phyloP scores from a whole-genome alignment of 2,888 invertebrate genomes.

The Linyphia triangularis region DNA sequence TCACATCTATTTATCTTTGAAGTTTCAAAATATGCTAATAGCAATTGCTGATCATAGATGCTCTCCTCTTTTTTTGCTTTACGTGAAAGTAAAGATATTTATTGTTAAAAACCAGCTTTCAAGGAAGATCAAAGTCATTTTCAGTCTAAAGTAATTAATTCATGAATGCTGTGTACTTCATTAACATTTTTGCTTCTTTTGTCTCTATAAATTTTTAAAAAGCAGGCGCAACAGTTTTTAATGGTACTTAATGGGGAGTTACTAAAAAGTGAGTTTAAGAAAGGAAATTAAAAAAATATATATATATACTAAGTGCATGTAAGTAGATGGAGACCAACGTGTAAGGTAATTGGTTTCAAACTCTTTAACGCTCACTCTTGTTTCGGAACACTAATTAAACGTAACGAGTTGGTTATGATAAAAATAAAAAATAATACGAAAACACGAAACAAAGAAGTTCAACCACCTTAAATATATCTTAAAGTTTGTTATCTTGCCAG shows the following conservation, averaged over 20 bases:
- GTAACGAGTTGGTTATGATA: constrained; percentile 60
- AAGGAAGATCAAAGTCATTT: constrained; percentile 67
- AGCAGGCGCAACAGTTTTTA: constrained; percentile 67
- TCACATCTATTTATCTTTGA: not conserved
- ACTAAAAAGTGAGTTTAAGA: constrained; percentile 57
- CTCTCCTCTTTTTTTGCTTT: constrained; percentile 6
- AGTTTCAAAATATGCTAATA: constrained; percentile 31
- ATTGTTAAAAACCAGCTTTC: constrained; percentile 37
- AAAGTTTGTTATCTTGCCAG: constrained; percentile 27
- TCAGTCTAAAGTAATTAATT: constrained; percentile 66
- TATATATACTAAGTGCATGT: constrained; percentile 39
- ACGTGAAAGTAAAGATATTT: constrained; percentile 4
- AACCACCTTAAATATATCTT: constrained; percentile 30
- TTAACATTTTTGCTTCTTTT: constrained; percentile 64
- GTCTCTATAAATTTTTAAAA: constrained; percentile 43
- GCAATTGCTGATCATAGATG: constrained; percentile 8
- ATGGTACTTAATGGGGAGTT: constrained; percentile 58
- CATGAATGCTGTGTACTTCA: constrained; percentile 61
- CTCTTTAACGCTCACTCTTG: constrained; percentile 61
- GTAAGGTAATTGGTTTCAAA: constrained; percentile 69
- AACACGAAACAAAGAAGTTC: constrained; percentile 23
- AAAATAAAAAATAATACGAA: constrained; percentile 51
- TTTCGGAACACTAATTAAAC: constrained; percentile 62
- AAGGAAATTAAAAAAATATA: constrained; percentile 57
- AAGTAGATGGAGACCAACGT: constrained; percentile 34